phyloP scores from a whole-genome alignment of 1,140 invertebrate species.

The Penaeus japonicus region DNA sequence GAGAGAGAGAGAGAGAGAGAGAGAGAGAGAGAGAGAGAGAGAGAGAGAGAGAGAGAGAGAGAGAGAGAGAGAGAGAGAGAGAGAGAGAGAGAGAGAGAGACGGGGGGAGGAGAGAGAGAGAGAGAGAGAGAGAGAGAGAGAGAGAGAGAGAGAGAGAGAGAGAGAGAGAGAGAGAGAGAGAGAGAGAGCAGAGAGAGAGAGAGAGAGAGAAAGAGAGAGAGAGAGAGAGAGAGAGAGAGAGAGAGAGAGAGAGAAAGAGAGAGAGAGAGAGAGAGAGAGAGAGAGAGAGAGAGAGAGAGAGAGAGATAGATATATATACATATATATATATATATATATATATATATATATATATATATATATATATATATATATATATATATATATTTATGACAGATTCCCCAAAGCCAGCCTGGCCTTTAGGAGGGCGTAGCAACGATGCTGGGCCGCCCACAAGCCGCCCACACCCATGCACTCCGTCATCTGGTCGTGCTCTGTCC shows the following conservation, averaged over 20 bases:
- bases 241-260: conserved; percentile 15
- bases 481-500: too few species aligned
- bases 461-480: too few species aligned
- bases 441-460: too few species aligned
- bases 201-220: not conserved
- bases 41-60: not conserved
- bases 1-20: conserved; percentile 31
- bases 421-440: too few species aligned
- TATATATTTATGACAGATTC: too few species aligned
- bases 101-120: not conserved
- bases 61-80: not conserved
- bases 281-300: conserved; percentile 3
- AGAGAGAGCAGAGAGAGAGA: not conserved
- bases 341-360: too few species aligned
- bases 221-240: not conserved
- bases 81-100: not conserved
- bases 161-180: not conserved
- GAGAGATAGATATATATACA: too few species aligned
- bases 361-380: too few species aligned
- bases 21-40: not conserved
- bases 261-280: conserved; percentile 12
- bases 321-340: too few species aligned
- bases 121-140: not conserved
- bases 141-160: not conserved
- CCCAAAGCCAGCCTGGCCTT: not conserved